Evolutionary conservation across 1,140 invertebrate genomes (phyloP).

Genomic region (Drosophila oshimai): DNA sequence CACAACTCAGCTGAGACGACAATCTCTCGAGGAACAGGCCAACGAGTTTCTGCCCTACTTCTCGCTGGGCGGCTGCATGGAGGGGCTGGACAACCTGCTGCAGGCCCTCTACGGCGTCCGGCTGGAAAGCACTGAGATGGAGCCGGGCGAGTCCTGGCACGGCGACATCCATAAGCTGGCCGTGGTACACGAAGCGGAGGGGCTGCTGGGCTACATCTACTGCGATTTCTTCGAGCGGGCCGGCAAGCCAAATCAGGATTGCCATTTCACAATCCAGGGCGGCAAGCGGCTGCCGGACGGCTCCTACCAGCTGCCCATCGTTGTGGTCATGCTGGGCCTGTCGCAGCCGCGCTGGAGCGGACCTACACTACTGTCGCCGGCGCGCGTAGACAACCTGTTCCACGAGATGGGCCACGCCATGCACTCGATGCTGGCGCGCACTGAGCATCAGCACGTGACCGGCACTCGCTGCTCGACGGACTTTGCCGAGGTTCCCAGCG

Average conservation of each 20-base stretch:
- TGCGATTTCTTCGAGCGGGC: constrained; percentile 97
- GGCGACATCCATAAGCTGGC: constrained; percentile 94
- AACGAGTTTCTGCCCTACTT: constrained; percentile 94
- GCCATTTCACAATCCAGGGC: constrained; percentile 98
- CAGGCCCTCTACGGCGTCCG: constrained; percentile 91
- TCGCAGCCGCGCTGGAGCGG: constrained; percentile 88
- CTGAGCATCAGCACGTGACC: constrained; percentile 97
- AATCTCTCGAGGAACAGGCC: constrained; percentile 86
- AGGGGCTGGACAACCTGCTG: constrained; percentile 94
- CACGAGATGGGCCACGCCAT: constrained; percentile 99
- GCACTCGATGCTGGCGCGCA: constrained; percentile 98
- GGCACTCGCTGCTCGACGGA: constrained; percentile 98
- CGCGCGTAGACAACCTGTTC: constrained; percentile 97
- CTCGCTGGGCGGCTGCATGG: constrained; percentile 97
- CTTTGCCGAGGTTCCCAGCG: constrained; percentile 98
- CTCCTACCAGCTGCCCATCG: constrained; percentile 95
- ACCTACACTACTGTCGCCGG: constrained; percentile 92
- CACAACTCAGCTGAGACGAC: constrained; percentile 87
- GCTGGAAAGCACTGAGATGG: constrained; percentile 88
- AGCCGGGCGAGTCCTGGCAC: constrained; percentile 92
- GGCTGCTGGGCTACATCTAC: constrained; percentile 96
- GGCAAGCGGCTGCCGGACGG: constrained; percentile 92
- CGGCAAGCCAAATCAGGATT: constrained; percentile 97
- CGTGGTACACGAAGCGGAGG: constrained; percentile 90
- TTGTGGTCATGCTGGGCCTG: constrained; percentile 96